Base-by-base conservation (phyloP, 2,113 vertebrate species). In the Gallinago media region DNA sequence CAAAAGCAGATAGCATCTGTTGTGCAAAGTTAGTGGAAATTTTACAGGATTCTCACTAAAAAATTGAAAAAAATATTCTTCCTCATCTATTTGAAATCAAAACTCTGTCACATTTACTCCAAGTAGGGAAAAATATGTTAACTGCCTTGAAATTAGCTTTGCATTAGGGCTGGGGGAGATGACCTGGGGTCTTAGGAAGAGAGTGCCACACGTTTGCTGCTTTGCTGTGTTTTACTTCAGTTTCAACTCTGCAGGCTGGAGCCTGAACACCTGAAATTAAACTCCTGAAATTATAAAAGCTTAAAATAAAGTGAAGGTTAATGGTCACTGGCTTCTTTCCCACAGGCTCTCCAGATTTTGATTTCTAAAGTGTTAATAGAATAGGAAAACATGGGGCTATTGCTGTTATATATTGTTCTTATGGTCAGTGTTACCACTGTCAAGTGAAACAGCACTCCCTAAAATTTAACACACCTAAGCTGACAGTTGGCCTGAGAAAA, bases 281-380 rank as follows among this genome's bases (percentile, higher is more conserved):
- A 91, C 67, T 90, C 62, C 9, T 63, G 34, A 63, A 92, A 77
- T 73, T 80, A 58, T 38, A 75, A 86, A 88, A 85, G 46, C 4
- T 1, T 76, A 85, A 94, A 92, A 76, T 85, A 73, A 94, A 94
- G 72, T 16, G 21, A 92, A 92, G 66, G 36, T 88, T 96, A 83
- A 88, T 88, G 50, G 66, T 94, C 73, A 74, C 29, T 96, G 82
- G 54, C 72, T 85, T 44, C 36, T 40, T 80, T 89, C 70, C 79
- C 77, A 85, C 42, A 82, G 82, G 31, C 52, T 88, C 22, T 79
- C 31, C 31, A 84, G 63, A 29, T 71, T 89, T 85, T 83, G 67
- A n/a, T 82, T 68, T 34, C 36, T 66, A 54, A 27, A 87, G 73
- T 1, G 3, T 78, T 84, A 92, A 73, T 32, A 47, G 55, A 42